Evolutionary conservation across 2,797 vertebrate species (phyloP), one percentile per base, ranked within the genome.

Genomic region (Phoxinus dragarum): DNA sequence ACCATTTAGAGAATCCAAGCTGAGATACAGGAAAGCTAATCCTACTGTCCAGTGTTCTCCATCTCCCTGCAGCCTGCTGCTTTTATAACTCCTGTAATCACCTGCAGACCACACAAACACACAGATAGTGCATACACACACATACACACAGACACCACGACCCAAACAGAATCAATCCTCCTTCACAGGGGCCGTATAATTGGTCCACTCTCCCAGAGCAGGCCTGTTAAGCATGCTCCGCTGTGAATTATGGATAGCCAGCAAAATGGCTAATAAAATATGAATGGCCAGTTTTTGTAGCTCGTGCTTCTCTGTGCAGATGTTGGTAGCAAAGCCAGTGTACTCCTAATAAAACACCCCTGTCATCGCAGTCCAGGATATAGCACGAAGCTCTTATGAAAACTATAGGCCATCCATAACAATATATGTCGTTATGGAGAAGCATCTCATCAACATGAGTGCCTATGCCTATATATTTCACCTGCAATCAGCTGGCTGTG

Each of bases 251-350:
- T 91, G 89, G 87, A 90, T 89, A 79, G 80, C 84, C 79, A 79
- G 86, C 88, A 91, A 90, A 90, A 90, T 89, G 85, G 81, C 88
- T 82, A 88, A 90, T 91, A 90, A 91, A 91, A 91, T 87, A 90
- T 89, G 87, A 90, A 90, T 88, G 88, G 86, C 73, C 23, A 66
- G 69, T 82, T 90, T 90, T 90, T 88, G 88, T 89, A 90, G 88
- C 86, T 86, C 73, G 81, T 80, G 68, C 87, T 80, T 71, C 78
- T 84, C 82, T 69, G 82, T 67, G 71, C 84, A 88, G 84, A 88
- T 86, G 87, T 88, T 88, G 78, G 64, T 80, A 84, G 83, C 78
- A 71, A 84, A 67, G 78, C 52, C 74, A 71, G 42, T 67, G 84
- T 83, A 81, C 79, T 84, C 61, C 76, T 85, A 86, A 87, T 88